A percentile compares a stretch with the other conserved stretches of the same genome.
Evolutionary conservation across 2,797 vertebrate species (phyloP).

Genomic region (Myiothlypis chrysogaster): DNA sequence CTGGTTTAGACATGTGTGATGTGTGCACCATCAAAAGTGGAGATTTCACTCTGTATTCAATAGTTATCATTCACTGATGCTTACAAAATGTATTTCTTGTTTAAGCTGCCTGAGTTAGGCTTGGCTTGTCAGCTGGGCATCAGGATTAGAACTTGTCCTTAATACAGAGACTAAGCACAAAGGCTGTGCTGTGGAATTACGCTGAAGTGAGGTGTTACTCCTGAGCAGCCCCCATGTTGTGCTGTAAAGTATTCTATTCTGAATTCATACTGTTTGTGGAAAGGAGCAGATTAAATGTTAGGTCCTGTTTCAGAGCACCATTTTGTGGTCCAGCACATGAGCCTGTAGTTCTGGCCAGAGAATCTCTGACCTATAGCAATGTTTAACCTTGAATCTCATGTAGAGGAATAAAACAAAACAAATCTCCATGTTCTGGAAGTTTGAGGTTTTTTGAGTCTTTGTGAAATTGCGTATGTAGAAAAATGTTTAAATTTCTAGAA

Average conservation of each 20-base stretch:
- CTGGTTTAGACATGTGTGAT: not conserved
- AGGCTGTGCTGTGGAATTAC: not conserved
- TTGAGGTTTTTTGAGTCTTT: not conserved
- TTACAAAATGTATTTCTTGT: not conserved
- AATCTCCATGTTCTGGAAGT: not conserved
- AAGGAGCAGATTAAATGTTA: not conserved
- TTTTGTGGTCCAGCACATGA: not conserved
- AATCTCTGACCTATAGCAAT: not conserved
- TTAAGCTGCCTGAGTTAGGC: not conserved
- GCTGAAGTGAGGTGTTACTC: not conserved
- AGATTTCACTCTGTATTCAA: not conserved
- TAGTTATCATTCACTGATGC: not conserved
- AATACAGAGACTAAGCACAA: not conserved
- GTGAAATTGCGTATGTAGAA: not conserved
- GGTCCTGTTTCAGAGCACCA: not conserved
- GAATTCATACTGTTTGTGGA: not conserved
- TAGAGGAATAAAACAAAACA: not conserved
- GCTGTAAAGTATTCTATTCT: not conserved
- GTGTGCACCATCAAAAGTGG: not conserved
- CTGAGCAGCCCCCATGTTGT: not conserved
- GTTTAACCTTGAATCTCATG: not conserved
- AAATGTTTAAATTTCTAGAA: not conserved
- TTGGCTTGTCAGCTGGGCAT: not conserved
- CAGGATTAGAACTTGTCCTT: not conserved
- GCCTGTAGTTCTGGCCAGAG: not conserved